Percentiles rank a stretch among this genome's conserved stretches.
These are phyloP conservation scores for Cololabis saira DNA, from an alignment of 2,113 vertebrate genomes.

Conservation along the genomic window DNA sequence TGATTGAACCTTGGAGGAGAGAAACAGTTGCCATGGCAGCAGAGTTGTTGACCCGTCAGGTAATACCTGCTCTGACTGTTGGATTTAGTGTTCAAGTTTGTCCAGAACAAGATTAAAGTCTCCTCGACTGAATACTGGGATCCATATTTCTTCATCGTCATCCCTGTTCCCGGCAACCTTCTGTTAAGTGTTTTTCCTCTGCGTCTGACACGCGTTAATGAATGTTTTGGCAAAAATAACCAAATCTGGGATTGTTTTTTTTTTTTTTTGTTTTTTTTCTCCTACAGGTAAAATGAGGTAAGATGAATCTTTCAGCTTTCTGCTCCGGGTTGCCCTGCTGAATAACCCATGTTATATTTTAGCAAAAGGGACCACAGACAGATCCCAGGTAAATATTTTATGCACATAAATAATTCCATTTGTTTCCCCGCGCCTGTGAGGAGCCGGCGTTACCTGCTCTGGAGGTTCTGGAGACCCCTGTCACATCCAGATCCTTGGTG, in stretches of 20 bases:
- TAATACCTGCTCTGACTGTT: background rate
- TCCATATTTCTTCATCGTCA: background rate
- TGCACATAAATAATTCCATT: conserved; percentile 78
- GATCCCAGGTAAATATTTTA: conserved; percentile 78
- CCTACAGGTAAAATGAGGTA: conserved; percentile 22
- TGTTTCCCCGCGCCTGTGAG: conserved; percentile 54
- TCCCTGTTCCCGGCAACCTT: too few relatives aligned
- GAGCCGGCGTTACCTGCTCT: conserved; percentile 52
- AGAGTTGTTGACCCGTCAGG: too few relatives aligned
- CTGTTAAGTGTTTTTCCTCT: too few relatives aligned
- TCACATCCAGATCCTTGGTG: conserved; percentile 45
- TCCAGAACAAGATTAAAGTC: background rate
- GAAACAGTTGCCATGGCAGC: too few relatives aligned
- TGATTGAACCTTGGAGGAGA: too few relatives aligned
- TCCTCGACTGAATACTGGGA: background rate
- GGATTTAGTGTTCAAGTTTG: background rate
- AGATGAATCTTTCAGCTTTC: conserved; percentile 43
- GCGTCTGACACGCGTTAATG: conserved; percentile 14
- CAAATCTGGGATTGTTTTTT: too few relatives aligned
- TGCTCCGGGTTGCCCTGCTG: conserved; percentile 21
- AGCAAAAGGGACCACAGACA: conserved; percentile 47
- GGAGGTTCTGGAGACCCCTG: conserved; percentile 57
- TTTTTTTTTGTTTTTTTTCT: conserved; percentile 15
- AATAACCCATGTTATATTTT: conserved; percentile 63
- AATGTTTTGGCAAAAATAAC: conserved; percentile 25